Percentiles rank a stretch among this genome's conserved stretches.
phyloP scores from a whole-genome alignment of 2,113 vertebrate species.

The Xiphorhynchus elegans region DNA sequence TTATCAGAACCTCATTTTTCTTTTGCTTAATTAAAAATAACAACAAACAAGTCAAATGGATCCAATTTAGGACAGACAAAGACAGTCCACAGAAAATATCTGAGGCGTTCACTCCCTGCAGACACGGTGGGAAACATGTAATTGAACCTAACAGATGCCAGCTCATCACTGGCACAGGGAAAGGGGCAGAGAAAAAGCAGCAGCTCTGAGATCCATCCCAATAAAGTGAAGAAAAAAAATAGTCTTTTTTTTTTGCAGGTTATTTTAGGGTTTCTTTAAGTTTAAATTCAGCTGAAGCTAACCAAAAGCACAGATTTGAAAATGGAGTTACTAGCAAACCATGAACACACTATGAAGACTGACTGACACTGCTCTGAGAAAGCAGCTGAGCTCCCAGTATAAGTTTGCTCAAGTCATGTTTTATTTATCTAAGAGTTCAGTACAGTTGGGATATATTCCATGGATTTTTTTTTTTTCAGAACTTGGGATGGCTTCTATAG shows the following conservation, averaged over 20 bases:
- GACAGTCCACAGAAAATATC: neutral
- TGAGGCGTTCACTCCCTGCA: neutral
- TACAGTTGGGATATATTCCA: neutral
- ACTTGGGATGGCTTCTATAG: neutral
- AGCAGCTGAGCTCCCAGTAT: neutral
- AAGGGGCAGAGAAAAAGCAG: neutral
- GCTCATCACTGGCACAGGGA: neutral
- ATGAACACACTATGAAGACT: neutral
- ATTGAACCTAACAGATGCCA: neutral
- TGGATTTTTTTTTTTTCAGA: neutral
- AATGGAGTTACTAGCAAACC: neutral
- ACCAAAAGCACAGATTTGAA: neutral
- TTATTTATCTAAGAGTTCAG: constrained; percentile 22
- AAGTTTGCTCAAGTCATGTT: neutral
- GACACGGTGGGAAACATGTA: accelerated
- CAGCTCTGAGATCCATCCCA: neutral
- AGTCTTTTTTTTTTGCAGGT: neutral
- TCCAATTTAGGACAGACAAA: neutral
- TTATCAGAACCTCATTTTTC: neutral
- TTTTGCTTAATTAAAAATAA: neutral
- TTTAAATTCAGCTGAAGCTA: neutral
- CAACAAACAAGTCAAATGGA: neutral
- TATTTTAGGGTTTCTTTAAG: neutral
- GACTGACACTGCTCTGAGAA: neutral
- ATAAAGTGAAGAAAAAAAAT: neutral